Evolutionary conservation across 2,113 vertebrate genomes (phyloP), one percentile per base, ranked within the genome.

Genomic region (Apodemus speciosus): DNA sequence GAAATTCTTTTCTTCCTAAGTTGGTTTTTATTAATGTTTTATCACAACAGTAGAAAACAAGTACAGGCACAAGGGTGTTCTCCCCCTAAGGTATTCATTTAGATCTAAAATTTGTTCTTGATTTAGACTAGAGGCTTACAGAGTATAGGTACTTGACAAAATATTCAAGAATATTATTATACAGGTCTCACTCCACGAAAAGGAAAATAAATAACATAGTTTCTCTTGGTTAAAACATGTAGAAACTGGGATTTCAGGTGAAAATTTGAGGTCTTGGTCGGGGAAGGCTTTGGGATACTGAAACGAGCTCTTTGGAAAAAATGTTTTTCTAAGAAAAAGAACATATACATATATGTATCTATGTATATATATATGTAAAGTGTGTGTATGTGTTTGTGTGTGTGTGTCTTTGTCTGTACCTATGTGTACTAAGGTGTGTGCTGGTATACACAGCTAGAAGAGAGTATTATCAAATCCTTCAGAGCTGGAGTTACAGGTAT

Each of bases 241-340:
- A 64, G 79, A 15, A 85, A 76, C 0, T 84, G 35, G 4, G 40
- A 90, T 80, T 92, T 93, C 86, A 90, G 49, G 25, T 90, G 58
- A 51, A 16, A 43, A 71, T 90, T 93, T 84, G 30, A 88, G 5
- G 18, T 90, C 66, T 88, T 94, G 64, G 4, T 43, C 58, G 10
- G 32, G 35, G 20, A 2, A 81, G 9, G 4, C 90, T 38, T 60
- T 93, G 85, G 62, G 60, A 86, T 90, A 93, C 56, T 11, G 3
- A 95, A 94, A 46, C 56, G 60, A 8, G 13, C 76, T 85, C 15
- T 87, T 95, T 92, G 94, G 77, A 15, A 76, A n/a, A 95, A 93
- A 51, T 38, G 27, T 7, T 38, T 20, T 80, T 58, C 32, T 88
- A 79, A 53, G 30, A n/a, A 79, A 53, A 79, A 79, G 1, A 21